These are phyloP conservation scores for Caenorhabditis remanei DNA, from an alignment of 1,140 invertebrate genomes.

Conservation along the genomic window DNA sequence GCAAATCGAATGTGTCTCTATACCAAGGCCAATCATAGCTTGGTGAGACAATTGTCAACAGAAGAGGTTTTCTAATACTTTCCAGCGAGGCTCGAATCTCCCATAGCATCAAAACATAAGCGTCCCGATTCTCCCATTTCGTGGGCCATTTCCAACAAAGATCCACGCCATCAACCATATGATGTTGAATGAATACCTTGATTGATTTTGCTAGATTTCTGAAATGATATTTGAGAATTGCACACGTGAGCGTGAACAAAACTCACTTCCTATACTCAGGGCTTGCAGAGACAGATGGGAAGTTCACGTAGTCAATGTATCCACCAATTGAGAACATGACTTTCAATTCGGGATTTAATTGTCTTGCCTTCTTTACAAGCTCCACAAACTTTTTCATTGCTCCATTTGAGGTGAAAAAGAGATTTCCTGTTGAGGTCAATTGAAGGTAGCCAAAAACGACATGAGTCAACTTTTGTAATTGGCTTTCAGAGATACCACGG, in stretches of 20 bases:
- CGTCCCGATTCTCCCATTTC: no score
- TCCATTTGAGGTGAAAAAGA: neutral
- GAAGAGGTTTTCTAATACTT: slow-evolving; percentile 17
- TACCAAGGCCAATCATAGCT: slow-evolving; percentile 73
- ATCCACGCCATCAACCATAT: no score
- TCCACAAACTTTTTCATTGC: slow-evolving; percentile 50
- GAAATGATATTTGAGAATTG: no score
- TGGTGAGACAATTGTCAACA: slow-evolving; percentile 69
- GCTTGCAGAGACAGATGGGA: no score
- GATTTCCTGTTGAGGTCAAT: slow-evolving; percentile 67
- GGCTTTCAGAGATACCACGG: neutral
- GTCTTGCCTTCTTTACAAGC: slow-evolving; percentile 20
- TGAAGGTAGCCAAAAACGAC: slow-evolving; percentile 70
- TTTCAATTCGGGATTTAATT: no score
- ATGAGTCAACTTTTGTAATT: slow-evolving; percentile 66
- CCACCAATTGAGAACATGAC: neutral
- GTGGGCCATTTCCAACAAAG: no score
- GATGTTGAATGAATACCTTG: no score
- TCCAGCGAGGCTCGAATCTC: slow-evolving; percentile 4
- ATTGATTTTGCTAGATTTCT: no score
- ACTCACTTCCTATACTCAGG: no score
- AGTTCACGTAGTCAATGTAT: no score
- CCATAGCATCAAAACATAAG: no score
- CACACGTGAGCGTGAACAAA: no score
- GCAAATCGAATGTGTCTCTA: slow-evolving; percentile 70